phyloP scores from a whole-genome alignment of 2,797 vertebrate species.

The Enteromius radiatus region DNA sequence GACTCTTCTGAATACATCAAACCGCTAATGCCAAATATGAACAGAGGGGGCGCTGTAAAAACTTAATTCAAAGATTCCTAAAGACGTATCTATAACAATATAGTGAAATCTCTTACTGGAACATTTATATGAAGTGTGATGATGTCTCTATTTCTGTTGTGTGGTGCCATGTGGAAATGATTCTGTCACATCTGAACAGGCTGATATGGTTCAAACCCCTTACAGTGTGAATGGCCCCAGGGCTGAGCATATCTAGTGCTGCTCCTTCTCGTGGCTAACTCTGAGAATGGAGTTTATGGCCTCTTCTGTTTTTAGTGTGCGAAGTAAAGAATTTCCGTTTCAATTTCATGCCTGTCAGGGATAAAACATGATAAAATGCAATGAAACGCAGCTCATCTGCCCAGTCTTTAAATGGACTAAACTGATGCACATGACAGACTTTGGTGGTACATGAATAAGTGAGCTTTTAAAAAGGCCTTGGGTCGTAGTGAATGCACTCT shows the following conservation, averaged over 20 bases:
- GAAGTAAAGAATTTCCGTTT: slow-evolving; percentile 64
- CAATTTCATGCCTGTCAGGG: slow-evolving; percentile 66
- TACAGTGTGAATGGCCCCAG: slow-evolving; percentile 49
- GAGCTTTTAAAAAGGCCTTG: slow-evolving; percentile 61
- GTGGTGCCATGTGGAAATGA: slow-evolving; percentile 47
- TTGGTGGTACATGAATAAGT: slow-evolving; percentile 58
- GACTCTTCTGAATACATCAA: slow-evolving; percentile 37
- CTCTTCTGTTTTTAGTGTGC: slow-evolving; percentile 58
- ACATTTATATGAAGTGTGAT: slow-evolving; percentile 17
- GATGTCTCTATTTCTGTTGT: slow-evolving; percentile 49
- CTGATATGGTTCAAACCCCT: slow-evolving; percentile 52
- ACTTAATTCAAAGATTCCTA: not conserved
- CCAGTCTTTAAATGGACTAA: slow-evolving; percentile 63
- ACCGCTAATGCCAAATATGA: slow-evolving; percentile 22
- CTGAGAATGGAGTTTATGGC: slow-evolving; percentile 55
- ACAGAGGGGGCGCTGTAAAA: not conserved
- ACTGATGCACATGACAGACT: slow-evolving; percentile 60
- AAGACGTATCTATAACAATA: not conserved
- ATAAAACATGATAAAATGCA: slow-evolving; percentile 66
- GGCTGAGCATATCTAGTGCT: slow-evolving; percentile 45
- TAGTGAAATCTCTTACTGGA: slow-evolving; percentile 1
- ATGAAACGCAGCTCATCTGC: slow-evolving; percentile 61
- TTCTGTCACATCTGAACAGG: slow-evolving; percentile 35
- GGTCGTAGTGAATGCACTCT: slow-evolving; percentile 34
- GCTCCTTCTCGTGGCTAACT: slow-evolving; percentile 41